phyloP scores from a whole-genome alignment of 2,797 vertebrate species.

The Lutjanus argentimaculatus region DNA sequence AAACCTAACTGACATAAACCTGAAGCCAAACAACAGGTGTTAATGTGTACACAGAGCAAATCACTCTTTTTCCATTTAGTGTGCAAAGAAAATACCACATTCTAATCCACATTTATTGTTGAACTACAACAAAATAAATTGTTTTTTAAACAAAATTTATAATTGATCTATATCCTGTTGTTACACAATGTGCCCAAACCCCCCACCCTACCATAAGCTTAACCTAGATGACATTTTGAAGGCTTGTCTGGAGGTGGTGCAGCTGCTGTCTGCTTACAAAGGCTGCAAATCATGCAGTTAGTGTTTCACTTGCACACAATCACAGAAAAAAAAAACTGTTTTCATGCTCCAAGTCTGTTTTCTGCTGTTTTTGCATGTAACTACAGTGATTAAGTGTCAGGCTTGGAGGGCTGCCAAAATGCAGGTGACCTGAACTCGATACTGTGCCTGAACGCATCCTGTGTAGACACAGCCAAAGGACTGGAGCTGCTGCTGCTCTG shows the following conservation, averaged over 20 bases:
- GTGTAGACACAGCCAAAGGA: not conserved
- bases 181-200: not conserved
- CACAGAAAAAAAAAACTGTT: not conserved
- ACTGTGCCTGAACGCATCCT: not conserved
- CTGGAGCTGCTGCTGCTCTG: not conserved
- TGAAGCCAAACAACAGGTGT: not conserved
- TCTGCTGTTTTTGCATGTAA: constrained; percentile 1
- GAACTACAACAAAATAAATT: not conserved
- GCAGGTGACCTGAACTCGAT: not conserved
- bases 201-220: not conserved
- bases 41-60: not conserved
- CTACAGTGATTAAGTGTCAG: constrained; percentile 18
- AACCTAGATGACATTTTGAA: not conserved
- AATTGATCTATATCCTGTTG: constrained; percentile 11
- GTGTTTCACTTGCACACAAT: not conserved
- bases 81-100: not conserved
- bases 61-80: not conserved
- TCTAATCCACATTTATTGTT: not conserved
- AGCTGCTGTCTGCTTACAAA: not conserved
- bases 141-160: no score
- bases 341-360: constrained; percentile 6
- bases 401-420: not conserved
- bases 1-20: not conserved
- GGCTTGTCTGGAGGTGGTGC: not conserved
- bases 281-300: not conserved